Conservation (phyloP, 2,888 invertebrate species). For the Lobophora halterata region DNA sequence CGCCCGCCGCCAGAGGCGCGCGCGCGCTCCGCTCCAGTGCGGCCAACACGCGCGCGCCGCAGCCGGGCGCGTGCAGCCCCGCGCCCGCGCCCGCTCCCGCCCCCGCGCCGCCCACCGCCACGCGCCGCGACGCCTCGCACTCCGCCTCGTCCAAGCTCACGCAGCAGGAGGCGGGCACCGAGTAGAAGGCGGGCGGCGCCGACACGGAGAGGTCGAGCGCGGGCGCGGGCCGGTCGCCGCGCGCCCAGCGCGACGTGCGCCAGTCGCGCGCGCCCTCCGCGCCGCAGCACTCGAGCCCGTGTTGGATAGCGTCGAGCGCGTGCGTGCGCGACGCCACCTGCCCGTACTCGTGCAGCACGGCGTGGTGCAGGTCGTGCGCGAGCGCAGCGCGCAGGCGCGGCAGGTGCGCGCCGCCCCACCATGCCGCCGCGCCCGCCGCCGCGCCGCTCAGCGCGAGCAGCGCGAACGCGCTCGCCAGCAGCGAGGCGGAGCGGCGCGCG, state of each 20-base stretch:
- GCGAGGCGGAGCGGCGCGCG: conserved; percentile 49
- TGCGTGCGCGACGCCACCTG: conserved; percentile 52
- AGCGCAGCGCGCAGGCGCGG: conserved; percentile 55
- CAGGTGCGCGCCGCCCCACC: conserved; percentile 69
- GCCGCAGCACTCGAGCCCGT: conserved; percentile 92
- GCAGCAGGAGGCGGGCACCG: conserved; percentile 65
- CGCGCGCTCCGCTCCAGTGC: conserved; percentile 45
- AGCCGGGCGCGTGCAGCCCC: conserved; percentile 46
- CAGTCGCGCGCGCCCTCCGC: conserved; percentile 97
- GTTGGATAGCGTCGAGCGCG: conserved; percentile 62
- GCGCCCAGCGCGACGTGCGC: conserved; percentile 72
- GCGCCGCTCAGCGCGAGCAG: conserved; percentile 61
- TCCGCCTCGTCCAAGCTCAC: conserved; percentile 30
- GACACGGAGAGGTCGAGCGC: conserved; percentile 61
- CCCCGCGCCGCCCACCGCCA: conserved; percentile 39
- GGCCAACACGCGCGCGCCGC: conserved; percentile 50
- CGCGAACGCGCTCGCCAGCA: conserved; percentile 62
- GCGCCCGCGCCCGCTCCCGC: conserved; percentile 26
- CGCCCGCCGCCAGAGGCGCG: conserved; percentile 52
- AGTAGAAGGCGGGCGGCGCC: conserved; percentile 55
- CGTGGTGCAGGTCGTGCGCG: conserved; percentile 47
- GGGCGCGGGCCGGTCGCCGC: conserved; percentile 90
- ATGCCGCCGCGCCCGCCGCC: conserved; percentile 64
- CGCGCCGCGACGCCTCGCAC: conserved; percentile 42
- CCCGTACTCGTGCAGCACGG: conserved; percentile 61